Base-by-base conservation (phyloP, 2,797 vertebrate species). In the Trachurus trachurus region DNA sequence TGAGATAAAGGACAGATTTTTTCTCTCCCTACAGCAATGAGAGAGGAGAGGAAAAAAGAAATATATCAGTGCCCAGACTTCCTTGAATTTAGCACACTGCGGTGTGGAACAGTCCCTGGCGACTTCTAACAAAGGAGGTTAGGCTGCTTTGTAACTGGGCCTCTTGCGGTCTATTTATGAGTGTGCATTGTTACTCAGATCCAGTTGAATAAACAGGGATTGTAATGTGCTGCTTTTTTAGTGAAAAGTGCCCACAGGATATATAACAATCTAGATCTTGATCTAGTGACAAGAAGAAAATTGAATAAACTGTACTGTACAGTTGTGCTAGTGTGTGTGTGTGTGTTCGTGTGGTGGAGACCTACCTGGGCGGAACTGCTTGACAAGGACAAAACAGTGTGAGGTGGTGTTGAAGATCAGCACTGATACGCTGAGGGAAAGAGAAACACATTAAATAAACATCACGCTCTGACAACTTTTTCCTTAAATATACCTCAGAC, bases 301-400 rank as follows among this genome's bases (percentile, higher is more conserved):
- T 15, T 15, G 11, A 80, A 76, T 22, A 9, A 64, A 63, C 26
- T 45, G 0, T 17, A 42, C 2, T 13, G 21, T 7, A n/a, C 9
- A 21, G 21, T 3, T 34, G 6, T 22, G 17, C 21, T 40, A 22
- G 42, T 59, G 26, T 50, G 50, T 8, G 47, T 59, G 26, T 50
- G 50, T 8, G 5, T 45, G 16, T 66, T 44, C 44, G 13, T 4
- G 37, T 6, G 9, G 37, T 47, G 29, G 42, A 73, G 69, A 58
- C 70, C 88, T 96, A 99, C 98, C 98, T 95, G 98, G 98, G 89
- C 97, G 96, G 90, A 98, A 99, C 95, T 99, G 98, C 95, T 97
- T 99, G 92, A 99, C 97, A 76, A 99, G 88, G 93, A 99, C 94
- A 93, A 99, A 98, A 94, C 97, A 98, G 90, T 96, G 96, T 50